phyloP scores from a whole-genome alignment of 2,113 vertebrate genomes.

The Equus przewalskii region DNA sequence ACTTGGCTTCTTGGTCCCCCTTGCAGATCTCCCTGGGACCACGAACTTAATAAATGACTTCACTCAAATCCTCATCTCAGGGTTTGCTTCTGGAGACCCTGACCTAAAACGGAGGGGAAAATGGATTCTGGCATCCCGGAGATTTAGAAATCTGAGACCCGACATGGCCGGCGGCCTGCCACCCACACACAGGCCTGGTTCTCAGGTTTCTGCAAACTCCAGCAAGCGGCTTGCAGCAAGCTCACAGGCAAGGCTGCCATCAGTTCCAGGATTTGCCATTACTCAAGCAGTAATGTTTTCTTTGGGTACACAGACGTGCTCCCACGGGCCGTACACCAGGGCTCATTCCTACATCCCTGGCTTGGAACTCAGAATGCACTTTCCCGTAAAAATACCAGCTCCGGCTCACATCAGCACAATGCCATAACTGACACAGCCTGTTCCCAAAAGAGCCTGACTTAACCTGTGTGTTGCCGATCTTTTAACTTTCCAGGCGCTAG shows the following conservation, averaged over 20 bases:
- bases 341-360: neutral
- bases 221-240: neutral
- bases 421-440: rapidly evolving
- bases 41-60: rapidly evolving
- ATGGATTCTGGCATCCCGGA: neutral
- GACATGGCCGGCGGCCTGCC: neutral
- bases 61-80: too few relatives aligned
- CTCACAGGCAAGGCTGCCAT: neutral
- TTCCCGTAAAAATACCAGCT: neutral
- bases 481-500: neutral
- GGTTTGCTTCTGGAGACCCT: neutral
- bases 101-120: too few relatives aligned
- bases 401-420: rapidly evolving
- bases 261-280: neutral
- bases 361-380: rapidly evolving
- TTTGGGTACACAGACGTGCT: neutral
- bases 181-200: rapidly evolving
- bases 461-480: rapidly evolving
- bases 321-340: neutral
- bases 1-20: neutral
- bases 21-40: neutral
- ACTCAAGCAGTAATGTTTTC: neutral
- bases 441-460: too few relatives aligned
- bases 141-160: neutral
- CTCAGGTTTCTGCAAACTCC: neutral